Evolutionary conservation across 2,888 invertebrate genomes (phyloP).

Genomic region (Zaprionus obscuricornis): DNA sequence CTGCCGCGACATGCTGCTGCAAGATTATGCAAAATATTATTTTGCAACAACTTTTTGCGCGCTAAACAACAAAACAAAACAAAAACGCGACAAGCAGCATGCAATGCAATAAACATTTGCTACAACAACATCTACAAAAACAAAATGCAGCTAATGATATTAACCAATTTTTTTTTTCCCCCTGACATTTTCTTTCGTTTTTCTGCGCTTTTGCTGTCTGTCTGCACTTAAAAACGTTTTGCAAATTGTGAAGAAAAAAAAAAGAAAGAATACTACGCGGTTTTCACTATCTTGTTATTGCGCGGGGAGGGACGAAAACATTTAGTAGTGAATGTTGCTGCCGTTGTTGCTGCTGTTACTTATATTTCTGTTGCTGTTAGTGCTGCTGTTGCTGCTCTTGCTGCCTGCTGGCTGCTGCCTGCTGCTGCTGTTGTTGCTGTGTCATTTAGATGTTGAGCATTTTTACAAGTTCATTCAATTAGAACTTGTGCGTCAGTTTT

Average conservation of each 20-base stretch:
- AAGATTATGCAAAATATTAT: constrained; percentile 76
- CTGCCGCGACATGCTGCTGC: constrained; percentile 54
- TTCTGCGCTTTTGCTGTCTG: constrained; percentile 31
- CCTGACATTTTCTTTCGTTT: constrained; percentile 45
- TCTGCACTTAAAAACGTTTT: constrained; percentile 66
- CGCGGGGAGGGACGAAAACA: constrained; percentile 39
- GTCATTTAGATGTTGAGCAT: constrained; percentile 60
- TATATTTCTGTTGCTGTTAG: constrained; percentile 16
- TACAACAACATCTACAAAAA: constrained; percentile 20
- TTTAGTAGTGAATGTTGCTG: constrained; percentile 49
- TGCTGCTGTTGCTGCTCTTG: constrained; percentile 19
- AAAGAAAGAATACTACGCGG: constrained; percentile 31
- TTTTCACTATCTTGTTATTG: constrained; percentile 30
- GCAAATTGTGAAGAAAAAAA: constrained; percentile 61
- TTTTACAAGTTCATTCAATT: constrained; percentile 77
- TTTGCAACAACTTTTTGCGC: constrained; percentile 48
- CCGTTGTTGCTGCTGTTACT: constrained; percentile 19
- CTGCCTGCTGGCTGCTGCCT: too few relatives aligned
- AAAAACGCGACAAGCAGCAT: constrained; percentile 29
- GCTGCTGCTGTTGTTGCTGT: constrained; percentile 23
- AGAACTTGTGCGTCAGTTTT: constrained; percentile 57
- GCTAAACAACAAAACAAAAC: constrained; percentile 24
- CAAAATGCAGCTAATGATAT: constrained; percentile 68
- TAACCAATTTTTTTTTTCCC: constrained; percentile 54
- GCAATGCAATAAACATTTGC: constrained; percentile 44